Conservation (phyloP, 2,888 invertebrate species). For the Ichneumoninae sp. region DNA sequence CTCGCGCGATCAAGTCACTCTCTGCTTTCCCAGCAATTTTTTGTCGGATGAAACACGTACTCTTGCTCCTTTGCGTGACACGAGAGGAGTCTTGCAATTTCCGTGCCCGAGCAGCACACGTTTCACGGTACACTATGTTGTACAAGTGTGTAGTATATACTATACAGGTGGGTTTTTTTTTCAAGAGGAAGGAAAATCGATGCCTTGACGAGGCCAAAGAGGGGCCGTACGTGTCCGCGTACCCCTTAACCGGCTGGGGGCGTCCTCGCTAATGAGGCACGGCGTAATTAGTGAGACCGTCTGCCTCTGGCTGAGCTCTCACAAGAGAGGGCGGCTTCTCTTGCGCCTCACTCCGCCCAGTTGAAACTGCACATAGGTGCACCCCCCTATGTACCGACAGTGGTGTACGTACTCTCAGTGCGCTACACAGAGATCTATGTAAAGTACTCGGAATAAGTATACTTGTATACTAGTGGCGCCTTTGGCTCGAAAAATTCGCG, state of each 20-base stretch:
- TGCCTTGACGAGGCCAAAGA: slow-evolving; percentile 79
- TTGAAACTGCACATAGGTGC: slow-evolving; percentile 38
- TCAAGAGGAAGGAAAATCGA: slow-evolving; percentile 74
- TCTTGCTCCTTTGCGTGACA: slow-evolving; percentile 4
- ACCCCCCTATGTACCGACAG: slow-evolving; percentile 40
- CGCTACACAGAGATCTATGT: slow-evolving; percentile 32
- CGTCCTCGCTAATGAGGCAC: slow-evolving; percentile 84
- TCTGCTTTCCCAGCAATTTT: slow-evolving; percentile 21
- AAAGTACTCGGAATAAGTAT: slow-evolving; percentile 36
- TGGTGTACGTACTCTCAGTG: slow-evolving; percentile 37
- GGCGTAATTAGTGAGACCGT: slow-evolving; percentile 84
- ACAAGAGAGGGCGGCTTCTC: slow-evolving; percentile 51
- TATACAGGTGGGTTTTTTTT: slow-evolving; percentile 31
- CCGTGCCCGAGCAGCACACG: slow-evolving; percentile 31
- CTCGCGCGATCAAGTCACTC: not conserved
- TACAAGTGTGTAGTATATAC: slow-evolving; percentile 39
- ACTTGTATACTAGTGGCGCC: slow-evolving; percentile 27
- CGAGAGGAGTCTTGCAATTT: slow-evolving; percentile 34
- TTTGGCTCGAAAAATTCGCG: slow-evolving; percentile 32
- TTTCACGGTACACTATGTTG: slow-evolving; percentile 46
- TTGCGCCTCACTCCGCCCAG: slow-evolving; percentile 47
- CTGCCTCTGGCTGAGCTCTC: slow-evolving; percentile 75
- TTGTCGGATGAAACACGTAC: slow-evolving; percentile 43
- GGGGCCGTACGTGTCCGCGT: slow-evolving; percentile 77
- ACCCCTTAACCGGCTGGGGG: slow-evolving; percentile 76